Evolutionary conservation across 2,113 vertebrate genomes (phyloP), one percentile per base, ranked within the genome.

Genomic region (Anarrhichthys ocellatus): DNA sequence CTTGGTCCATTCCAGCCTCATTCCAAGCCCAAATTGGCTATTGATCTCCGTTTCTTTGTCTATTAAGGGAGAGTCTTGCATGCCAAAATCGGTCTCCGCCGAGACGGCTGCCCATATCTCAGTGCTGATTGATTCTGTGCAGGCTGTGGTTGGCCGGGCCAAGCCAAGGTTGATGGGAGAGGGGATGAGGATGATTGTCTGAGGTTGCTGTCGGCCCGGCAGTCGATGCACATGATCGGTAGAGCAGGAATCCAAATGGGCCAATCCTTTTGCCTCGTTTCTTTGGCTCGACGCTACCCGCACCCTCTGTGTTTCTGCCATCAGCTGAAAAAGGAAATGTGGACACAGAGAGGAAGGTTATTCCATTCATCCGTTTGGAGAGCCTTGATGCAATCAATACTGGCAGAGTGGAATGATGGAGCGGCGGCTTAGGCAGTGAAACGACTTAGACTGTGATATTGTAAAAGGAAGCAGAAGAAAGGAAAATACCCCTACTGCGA

Each of bases 1-100:
- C 83, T 29, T 85, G 80, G 91, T 92, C 88, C 89, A 86, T 91
- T 83, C 82, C 34, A 73, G 84, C 77, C 90, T 86, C 80, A 89
- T 91, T 93, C 87, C 83, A 88, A 82, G 82, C 85, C 89, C 92
- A 92, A 95, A 95, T 95, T 94, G 93, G 80, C 91, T 95, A 95
- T 95, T 94, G 95, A 95, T 95, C 93, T 87, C 80, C 7, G 70
- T 92, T 89, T 89, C 92, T 87, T 91, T 90, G 91, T 93, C 89
- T 91, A 92, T 93, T 88, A 92, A 73, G 78, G 86, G 85, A 87
- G 87, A 92, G 89, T 80, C 88, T 87, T 88, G 88, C 88, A 80
- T 92, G 91, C 91, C 86, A 89, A 88, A 24, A 92, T 87, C 83
- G 84, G 89, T 90, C 88, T 52, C 76, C 20, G 46, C 38, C 68